phyloP scores from a whole-genome alignment of 2,797 vertebrate genomes.

The Orestias chungarensis region DNA sequence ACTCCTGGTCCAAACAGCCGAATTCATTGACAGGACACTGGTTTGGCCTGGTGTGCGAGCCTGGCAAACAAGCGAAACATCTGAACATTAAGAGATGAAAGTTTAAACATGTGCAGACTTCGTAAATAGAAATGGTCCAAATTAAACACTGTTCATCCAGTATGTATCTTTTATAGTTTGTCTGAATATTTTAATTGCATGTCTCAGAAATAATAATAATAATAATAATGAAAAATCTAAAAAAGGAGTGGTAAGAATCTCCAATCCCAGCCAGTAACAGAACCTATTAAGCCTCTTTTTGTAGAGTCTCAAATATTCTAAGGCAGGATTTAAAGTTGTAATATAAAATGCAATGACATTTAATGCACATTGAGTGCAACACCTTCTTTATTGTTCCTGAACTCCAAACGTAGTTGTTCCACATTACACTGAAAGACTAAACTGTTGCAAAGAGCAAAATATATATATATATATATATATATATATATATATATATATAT shows the following conservation, averaged over 20 bases:
- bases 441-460: background rate
- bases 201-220: background rate
- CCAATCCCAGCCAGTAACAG: background rate
- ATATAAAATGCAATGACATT: background rate
- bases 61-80: slow-evolving; percentile 70
- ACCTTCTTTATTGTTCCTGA: background rate
- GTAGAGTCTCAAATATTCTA: background rate
- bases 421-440: background rate
- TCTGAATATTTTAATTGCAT: background rate
- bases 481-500: too few relatives aligned
- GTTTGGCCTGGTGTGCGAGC: slow-evolving; percentile 88
- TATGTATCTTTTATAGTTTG: background rate
- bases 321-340: background rate
- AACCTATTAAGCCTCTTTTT: background rate
- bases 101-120: background rate
- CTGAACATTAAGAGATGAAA: background rate
- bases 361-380: background rate
- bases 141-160: too few relatives aligned
- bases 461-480: too few relatives aligned
- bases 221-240: too few relatives aligned
- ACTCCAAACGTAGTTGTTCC: background rate
- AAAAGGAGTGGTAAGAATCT: background rate
- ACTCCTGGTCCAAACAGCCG: slow-evolving; percentile 89
- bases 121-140: background rate
- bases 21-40: slow-evolving; percentile 92